phyloP scores from a whole-genome alignment of 2,797 vertebrate species.

The Epinephelus coioides region DNA sequence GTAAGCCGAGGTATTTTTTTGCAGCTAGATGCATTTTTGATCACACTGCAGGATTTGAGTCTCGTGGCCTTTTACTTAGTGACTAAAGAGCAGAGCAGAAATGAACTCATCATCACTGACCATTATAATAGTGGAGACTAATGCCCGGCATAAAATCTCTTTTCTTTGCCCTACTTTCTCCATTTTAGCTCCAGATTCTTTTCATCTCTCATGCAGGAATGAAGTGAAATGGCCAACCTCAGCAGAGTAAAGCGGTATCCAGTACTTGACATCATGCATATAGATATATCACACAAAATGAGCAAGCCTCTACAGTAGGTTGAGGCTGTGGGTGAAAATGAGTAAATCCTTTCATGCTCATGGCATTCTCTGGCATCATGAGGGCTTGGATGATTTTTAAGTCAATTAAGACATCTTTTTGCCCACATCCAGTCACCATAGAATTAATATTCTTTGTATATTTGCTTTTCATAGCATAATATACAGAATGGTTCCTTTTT shows the following conservation, averaged over 20 bases:
- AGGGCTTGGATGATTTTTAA: constrained; percentile 13
- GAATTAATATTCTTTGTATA: constrained; percentile 31
- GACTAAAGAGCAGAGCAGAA: constrained; percentile 45
- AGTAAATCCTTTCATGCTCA: constrained; percentile 26
- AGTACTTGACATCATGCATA: constrained; percentile 33
- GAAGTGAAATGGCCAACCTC: constrained; percentile 33
- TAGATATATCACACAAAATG: constrained; percentile 34
- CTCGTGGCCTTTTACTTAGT: constrained; percentile 25
- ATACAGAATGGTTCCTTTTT: constrained; percentile 17
- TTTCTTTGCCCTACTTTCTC: constrained; percentile 60
- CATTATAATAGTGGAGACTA: constrained; percentile 54
- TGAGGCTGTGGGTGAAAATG: constrained; percentile 20
- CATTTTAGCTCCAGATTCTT: constrained; percentile 46
- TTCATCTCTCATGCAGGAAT: constrained; percentile 41
- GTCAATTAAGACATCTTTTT: constrained; percentile 22
- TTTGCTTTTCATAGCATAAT: constrained; percentile 27
- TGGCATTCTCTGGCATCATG: constrained; percentile 14
- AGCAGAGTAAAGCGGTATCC: constrained; percentile 29
- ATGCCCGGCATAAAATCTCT: constrained; percentile 45
- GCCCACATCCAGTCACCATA: neutral
- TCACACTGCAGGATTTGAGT: constrained; percentile 14
- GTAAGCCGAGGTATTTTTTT: neutral
- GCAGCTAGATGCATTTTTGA: constrained; percentile 2
- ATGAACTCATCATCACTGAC: constrained; percentile 58
- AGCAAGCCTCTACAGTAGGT: constrained; percentile 21